These are phyloP conservation scores for Phenganax subtilis DNA, from an alignment of 92 coral and sea anemone genomes.

Conservation along the genomic window DNA sequence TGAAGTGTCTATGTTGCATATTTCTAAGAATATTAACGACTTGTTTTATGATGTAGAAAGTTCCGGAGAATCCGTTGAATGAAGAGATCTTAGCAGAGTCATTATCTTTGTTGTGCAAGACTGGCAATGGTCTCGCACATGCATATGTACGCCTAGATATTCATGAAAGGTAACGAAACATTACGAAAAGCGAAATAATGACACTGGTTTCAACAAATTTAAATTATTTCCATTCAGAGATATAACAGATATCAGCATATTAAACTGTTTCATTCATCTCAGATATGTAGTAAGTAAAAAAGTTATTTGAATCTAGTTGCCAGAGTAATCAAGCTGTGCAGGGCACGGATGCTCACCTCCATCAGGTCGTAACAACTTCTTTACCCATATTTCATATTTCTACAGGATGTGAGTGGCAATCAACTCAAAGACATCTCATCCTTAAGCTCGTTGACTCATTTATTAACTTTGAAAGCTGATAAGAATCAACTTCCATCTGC, in stretches of 20 bases:
- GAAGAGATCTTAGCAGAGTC: conserved; percentile 87
- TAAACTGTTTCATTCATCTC: conserved; percentile 89
- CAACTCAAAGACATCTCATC: conserved; percentile 79
- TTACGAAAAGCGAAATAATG: background rate
- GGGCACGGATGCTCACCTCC: background rate
- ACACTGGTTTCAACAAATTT: background rate
- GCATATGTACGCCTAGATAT: conserved; percentile 93
- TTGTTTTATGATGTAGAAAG: conserved; percentile 51
- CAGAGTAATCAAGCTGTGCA: background rate
- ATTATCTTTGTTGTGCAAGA: conserved; percentile 84
- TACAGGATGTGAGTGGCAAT: conserved; percentile 79
- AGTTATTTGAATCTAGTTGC: background rate
- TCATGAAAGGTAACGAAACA: conserved; percentile 76
- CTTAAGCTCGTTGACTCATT: conserved; percentile 82
- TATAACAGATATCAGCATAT: conserved; percentile 77
- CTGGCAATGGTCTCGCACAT: conserved; percentile 97
- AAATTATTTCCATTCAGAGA: conserved; percentile 53
- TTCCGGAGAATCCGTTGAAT: conserved; percentile 82
- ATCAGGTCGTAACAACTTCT: background rate
- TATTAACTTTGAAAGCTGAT: conserved; percentile 88
- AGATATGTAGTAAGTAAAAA: conserved; percentile 80
- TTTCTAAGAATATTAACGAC: background rate
- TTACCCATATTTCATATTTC: background rate
- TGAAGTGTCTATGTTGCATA: background rate
- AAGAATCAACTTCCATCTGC: conserved; percentile 73